Percentiles rank a stretch among this genome's conserved stretches.
Evolutionary conservation across 2,113 vertebrate species (phyloP).

Genomic region (Nanorana parkeri): DNA sequence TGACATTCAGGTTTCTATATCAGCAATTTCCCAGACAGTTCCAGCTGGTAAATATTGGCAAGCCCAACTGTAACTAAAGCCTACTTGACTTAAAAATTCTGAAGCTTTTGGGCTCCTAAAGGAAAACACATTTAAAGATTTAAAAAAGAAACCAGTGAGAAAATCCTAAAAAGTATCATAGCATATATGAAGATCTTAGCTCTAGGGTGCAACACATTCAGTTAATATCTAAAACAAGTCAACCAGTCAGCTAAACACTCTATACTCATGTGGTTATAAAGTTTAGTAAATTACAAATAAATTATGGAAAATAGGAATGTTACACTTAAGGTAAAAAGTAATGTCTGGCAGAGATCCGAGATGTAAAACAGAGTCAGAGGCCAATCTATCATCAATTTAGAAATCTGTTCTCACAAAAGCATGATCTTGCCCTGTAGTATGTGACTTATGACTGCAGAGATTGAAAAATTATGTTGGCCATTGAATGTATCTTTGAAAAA

Average conservation of each 20-base stretch:
- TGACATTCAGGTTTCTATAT: too few species aligned
- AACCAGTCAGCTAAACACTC: neutral
- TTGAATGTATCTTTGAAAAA: conserved; percentile 9
- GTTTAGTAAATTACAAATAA: neutral
- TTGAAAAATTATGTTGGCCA: conserved; percentile 48
- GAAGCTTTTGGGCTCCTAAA: too few species aligned
- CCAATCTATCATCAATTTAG: conserved; percentile 45
- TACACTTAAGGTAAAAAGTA: conserved; percentile 11
- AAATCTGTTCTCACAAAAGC: conserved; percentile 49
- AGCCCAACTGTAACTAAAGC: too few species aligned
- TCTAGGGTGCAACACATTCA: too few species aligned
- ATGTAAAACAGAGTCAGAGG: neutral
- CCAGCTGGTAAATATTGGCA: too few species aligned
- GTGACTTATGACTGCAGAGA: conserved; percentile 34
- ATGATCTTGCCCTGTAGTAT: conserved; percentile 9
- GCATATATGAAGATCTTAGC: too few species aligned
- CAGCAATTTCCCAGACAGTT: too few species aligned
- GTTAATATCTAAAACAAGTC: neutral
- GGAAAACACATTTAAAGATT: too few species aligned
- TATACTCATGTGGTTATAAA: neutral
- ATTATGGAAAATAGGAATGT: conserved; percentile 18
- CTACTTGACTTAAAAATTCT: too few species aligned
- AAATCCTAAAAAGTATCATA: too few species aligned
- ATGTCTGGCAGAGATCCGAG: conserved; percentile 47
- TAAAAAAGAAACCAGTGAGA: too few species aligned